These are phyloP conservation scores for Andrena marginata DNA, from an alignment of 2,888 invertebrate species.

Conservation along the genomic window DNA sequence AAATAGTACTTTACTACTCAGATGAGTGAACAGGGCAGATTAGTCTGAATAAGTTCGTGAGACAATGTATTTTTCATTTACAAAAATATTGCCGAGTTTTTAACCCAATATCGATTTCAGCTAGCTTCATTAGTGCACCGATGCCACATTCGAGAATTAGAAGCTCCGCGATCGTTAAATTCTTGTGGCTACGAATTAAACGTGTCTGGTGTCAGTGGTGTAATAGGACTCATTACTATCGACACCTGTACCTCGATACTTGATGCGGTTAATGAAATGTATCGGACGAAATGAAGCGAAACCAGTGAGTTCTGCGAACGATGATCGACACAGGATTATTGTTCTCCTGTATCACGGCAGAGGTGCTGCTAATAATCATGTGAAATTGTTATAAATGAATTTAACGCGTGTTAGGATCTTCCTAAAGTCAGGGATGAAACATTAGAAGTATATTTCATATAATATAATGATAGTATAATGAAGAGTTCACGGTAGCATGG, in stretches of 20 bases:
- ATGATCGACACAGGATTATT: neutral
- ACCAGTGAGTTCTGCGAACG: constrained; percentile 8
- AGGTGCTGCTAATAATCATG: neutral
- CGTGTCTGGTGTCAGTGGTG: neutral
- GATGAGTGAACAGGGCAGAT: too few species aligned
- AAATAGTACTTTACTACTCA: too few species aligned
- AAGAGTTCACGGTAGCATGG: too few species aligned
- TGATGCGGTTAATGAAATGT: constrained; percentile 27
- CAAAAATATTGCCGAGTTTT: neutral
- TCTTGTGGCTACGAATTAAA: constrained; percentile 18
- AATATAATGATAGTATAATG: too few species aligned
- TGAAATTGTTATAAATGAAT: neutral
- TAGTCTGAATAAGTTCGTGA: too few species aligned
- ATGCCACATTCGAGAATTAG: neutral
- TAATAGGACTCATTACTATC: constrained; percentile 16
- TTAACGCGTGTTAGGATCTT: neutral
- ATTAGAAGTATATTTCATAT: too few species aligned
- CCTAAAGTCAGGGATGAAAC: too few species aligned
- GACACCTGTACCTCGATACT: constrained; percentile 12
- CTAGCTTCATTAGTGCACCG: neutral
- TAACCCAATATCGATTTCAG: neutral
- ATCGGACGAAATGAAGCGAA: constrained; percentile 17
- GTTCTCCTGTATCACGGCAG: neutral
- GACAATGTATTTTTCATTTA: neutral
- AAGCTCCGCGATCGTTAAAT: constrained; percentile 18